phyloP scores from a whole-genome alignment of 2,113 vertebrate genomes.

The Oreotrochilus melanogaster region DNA sequence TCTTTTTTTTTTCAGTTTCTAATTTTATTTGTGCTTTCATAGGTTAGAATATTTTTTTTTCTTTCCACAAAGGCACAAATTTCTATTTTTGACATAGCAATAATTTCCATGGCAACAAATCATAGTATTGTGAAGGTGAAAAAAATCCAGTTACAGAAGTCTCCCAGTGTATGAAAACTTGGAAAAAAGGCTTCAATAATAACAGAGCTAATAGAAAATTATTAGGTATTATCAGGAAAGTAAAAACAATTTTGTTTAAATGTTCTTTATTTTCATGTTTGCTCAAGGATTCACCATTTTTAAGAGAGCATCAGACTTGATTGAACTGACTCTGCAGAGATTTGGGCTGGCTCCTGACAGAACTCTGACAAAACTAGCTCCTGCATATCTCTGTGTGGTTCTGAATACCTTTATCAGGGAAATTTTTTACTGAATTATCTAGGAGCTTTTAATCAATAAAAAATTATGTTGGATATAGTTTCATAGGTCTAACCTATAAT shows the following conservation, averaged over 20 bases:
- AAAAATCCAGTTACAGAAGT: background rate
- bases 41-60: background rate
- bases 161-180: background rate
- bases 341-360: background rate
- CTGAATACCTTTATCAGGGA: background rate
- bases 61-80: background rate
- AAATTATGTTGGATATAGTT: background rate
- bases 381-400: background rate
- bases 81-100: slow-evolving; percentile 2
- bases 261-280: background rate
- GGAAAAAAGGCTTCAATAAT: background rate
- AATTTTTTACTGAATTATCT: background rate
- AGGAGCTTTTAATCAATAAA: background rate
- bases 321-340: background rate
- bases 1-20: background rate
- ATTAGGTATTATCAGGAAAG: background rate
- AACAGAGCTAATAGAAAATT: background rate
- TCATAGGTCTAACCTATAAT: background rate
- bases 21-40: background rate
- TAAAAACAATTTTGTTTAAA: background rate
- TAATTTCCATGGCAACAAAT: slow-evolving; percentile 59
- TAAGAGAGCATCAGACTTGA: background rate
- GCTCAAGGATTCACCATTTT: background rate
- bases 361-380: background rate
- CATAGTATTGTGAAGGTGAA: background rate